Conservation (phyloP, 2,113 vertebrate species). For the Plestiodon gilberti region DNA sequence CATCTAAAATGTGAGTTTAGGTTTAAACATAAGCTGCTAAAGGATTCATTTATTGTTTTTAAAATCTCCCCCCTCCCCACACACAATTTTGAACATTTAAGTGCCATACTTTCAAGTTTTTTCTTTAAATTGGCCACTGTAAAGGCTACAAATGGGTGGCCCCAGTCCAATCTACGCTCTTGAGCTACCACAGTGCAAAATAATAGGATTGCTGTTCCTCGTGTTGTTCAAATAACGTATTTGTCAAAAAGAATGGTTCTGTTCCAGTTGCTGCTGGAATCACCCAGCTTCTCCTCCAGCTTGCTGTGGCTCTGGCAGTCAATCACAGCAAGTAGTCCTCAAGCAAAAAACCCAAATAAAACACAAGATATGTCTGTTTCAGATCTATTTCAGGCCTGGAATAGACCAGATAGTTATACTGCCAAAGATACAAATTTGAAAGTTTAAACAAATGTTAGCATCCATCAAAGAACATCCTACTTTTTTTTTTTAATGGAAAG, state of each 20-base stretch:
- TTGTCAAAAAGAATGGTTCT: not conserved
- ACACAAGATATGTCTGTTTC: not conserved
- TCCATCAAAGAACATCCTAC: slow-evolving; percentile 9
- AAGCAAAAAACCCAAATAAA: not conserved
- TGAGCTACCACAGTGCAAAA: not conserved
- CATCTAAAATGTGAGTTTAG: not conserved
- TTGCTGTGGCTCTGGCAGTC: slow-evolving; percentile 12
- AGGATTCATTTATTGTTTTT: not conserved
- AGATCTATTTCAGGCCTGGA: slow-evolving; percentile 25
- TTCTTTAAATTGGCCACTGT: not conserved
- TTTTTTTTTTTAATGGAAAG: slow-evolving; percentile 21
- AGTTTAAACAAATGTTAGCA: slow-evolving; percentile 25
- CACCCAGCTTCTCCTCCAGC: not conserved
- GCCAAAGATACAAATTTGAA: slow-evolving; percentile 15
- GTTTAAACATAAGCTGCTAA: not conserved
- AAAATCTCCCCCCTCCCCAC: too few species aligned
- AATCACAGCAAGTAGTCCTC: slow-evolving; percentile 22
- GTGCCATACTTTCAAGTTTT: not conserved
- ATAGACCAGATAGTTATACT: slow-evolving; percentile 1
- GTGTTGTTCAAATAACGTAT: not conserved
- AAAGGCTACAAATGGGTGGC: not conserved
- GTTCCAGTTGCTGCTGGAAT: not conserved
- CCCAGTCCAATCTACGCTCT: not conserved
- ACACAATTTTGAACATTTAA: not conserved
- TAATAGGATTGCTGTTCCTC: too few species aligned